Conservation (phyloP, 2,113 vertebrate species). For the Hyperoodon ampullatus region DNA sequence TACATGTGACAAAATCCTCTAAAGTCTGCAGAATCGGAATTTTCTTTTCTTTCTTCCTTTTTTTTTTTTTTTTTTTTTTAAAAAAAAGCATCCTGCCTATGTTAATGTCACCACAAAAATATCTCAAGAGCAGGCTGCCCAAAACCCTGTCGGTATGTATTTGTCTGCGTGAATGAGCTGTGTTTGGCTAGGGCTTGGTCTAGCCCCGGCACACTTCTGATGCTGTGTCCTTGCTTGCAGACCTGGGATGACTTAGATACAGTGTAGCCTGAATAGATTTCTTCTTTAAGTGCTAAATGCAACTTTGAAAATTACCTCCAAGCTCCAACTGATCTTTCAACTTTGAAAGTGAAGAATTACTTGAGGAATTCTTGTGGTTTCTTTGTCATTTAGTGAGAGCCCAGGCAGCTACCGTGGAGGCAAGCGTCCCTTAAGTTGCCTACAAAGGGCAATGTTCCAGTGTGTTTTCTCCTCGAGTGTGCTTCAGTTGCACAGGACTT, state of each 20-base stretch:
- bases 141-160: constrained; percentile 37
- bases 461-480: constrained; percentile 90
- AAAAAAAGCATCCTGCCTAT: constrained; percentile 50
- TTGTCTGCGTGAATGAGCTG: constrained; percentile 59
- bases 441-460: constrained; percentile 90
- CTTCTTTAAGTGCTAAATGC: constrained; percentile 68
- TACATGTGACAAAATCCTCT: constrained; percentile 48
- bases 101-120: constrained; percentile 71
- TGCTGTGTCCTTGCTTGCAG: constrained; percentile 71
- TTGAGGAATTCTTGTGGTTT: constrained; percentile 87
- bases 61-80: not conserved
- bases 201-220: constrained; percentile 69
- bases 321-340: constrained; percentile 73
- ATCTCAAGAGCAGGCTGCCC: constrained; percentile 73
- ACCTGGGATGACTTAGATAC: constrained; percentile 7
- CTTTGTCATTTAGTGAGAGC: constrained; percentile 86
- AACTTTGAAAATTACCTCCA: constrained; percentile 84
- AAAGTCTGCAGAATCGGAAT: constrained; percentile 53
- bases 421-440: constrained; percentile 83
- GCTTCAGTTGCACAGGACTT: constrained; percentile 92
- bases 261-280: constrained; percentile 43
- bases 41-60: not conserved
- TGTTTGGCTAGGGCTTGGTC: constrained; percentile 65
- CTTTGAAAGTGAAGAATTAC: constrained; percentile 80
- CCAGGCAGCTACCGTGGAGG: constrained; percentile 87